Evolutionary conservation across 37 sponge, comb jelly and placozoan species (phyloP), one percentile per base, ranked within the genome.

Genomic region (Oopsacas minuta): DNA sequence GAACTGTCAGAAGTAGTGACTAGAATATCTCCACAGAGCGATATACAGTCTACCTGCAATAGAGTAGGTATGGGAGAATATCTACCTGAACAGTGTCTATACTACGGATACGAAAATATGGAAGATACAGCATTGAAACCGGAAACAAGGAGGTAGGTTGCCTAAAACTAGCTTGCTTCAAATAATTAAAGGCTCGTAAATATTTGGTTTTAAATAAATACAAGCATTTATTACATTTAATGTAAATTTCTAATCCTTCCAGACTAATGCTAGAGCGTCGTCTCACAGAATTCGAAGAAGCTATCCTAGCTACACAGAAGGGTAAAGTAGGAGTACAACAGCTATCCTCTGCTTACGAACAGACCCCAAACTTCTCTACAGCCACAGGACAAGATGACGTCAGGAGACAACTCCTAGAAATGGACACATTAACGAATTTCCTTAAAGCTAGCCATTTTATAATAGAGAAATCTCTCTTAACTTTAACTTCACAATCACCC

Each of bases 341-440:
- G 15, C 84, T 94, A 34, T 38, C 85, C 10, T 85, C 81, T 38
- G 92, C 86, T n/a, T 94, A 94, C 88, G 83, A 88, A 38, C 87
- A 90, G 36, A 90, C 89, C 38, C 95, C 95, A 20, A 90, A 90
- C 82, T 94, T 89, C 82, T 82, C 85, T 52, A 91, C 91, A 35
- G 91, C 90, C 83, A 82, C 90, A 37, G 95, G 90, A 39, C 82
- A 83, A 8, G 89, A 88, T 35, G 88, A 92, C 37, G 92, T 92
- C 36, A 87, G 37, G 22, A 81, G 95, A 35, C 91, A 94, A 51
- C 89, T 94, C 20, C 52, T 86, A 20, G 94, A 93, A 83, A 90
- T 92, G 75, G 75, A 61, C 30, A 61, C 75, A 12, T 34, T 61
- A n/a, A 61, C 75, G 5, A 61, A 61, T 34, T 61, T 32, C 75